phyloP scores from a whole-genome alignment of 2,888 invertebrate genomes.

The Augochlorella aurata region DNA sequence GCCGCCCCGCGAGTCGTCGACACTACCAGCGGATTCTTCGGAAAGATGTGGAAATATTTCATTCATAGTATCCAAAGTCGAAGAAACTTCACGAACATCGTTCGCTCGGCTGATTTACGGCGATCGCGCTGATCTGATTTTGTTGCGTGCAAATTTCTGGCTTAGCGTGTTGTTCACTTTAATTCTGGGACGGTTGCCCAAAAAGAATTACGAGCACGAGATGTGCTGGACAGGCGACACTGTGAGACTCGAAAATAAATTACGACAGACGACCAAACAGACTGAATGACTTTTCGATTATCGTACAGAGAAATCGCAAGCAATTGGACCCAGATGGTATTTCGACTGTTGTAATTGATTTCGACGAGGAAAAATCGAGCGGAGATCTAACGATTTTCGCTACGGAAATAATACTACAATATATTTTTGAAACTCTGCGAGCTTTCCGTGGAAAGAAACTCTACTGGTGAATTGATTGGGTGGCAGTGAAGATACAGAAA shows the following conservation, averaged over 20 bases:
- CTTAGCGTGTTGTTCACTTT: constrained; percentile 23
- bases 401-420: background rate
- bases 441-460: background rate
- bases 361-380: background rate
- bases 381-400: background rate
- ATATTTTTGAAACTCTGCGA: background rate
- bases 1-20: background rate
- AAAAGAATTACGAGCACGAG: constrained; percentile 1
- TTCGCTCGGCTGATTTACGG: background rate
- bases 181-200: constrained; percentile 57
- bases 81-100: background rate
- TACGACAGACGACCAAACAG: background rate
- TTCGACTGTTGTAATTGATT: background rate
- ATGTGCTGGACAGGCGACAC: background rate
- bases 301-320: background rate
- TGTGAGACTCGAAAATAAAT: background rate
- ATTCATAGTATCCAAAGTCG: background rate
- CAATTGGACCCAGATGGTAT: background rate
- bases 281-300: background rate
- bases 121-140: constrained; percentile 16
- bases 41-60: background rate
- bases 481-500: background rate
- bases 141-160: constrained; percentile 35
- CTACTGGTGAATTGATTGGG: background rate
- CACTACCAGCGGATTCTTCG: background rate